Evolutionary conservation across 2,888 invertebrate species (phyloP).

Genomic region (Drosophila merina): DNA sequence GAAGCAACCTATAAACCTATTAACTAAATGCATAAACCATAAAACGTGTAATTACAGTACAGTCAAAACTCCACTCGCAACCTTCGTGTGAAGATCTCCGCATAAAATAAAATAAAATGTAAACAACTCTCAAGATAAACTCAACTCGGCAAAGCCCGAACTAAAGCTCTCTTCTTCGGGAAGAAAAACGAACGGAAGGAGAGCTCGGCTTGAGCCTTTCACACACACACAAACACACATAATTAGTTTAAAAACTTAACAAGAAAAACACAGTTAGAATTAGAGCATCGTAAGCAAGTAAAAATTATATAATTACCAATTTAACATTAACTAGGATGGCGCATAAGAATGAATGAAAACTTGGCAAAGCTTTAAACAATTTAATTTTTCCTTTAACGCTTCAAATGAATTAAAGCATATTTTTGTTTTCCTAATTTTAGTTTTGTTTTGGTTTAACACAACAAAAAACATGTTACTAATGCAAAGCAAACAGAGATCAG

Average conservation of each 20-base stretch:
- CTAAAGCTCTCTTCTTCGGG: slow-evolving; percentile 10
- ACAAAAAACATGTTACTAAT: slow-evolving; percentile 63
- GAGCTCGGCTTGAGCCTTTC: slow-evolving; percentile 29
- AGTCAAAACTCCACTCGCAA: slow-evolving; percentile 70
- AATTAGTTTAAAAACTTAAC: slow-evolving; percentile 44
- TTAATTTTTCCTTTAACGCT: slow-evolving; percentile 70
- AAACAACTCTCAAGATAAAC: slow-evolving; percentile 62
- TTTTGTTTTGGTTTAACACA: slow-evolving; percentile 66
- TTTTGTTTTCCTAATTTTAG: slow-evolving; percentile 66
- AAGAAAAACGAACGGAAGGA: background rate
- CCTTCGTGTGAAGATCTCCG: slow-evolving; percentile 62
- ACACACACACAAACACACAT: slow-evolving; percentile 11
- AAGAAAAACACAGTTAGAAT: slow-evolving; percentile 52
- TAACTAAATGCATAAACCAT: slow-evolving; percentile 54
- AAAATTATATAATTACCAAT: slow-evolving; percentile 52
- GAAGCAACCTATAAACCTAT: slow-evolving; percentile 34
- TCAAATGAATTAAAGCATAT: slow-evolving; percentile 36
- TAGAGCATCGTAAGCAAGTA: slow-evolving; percentile 60
- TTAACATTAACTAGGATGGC: slow-evolving; percentile 72
- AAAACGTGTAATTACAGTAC: slow-evolving; percentile 53
- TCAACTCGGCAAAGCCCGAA: slow-evolving; percentile 12
- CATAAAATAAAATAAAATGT: slow-evolving; percentile 42
- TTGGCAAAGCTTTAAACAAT: slow-evolving; percentile 82
- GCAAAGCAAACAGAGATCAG: slow-evolving; percentile 66
- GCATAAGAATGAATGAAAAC: slow-evolving; percentile 60